Conservation (phyloP, 2,113 vertebrate species). For the Stigmatopora argus region DNA sequence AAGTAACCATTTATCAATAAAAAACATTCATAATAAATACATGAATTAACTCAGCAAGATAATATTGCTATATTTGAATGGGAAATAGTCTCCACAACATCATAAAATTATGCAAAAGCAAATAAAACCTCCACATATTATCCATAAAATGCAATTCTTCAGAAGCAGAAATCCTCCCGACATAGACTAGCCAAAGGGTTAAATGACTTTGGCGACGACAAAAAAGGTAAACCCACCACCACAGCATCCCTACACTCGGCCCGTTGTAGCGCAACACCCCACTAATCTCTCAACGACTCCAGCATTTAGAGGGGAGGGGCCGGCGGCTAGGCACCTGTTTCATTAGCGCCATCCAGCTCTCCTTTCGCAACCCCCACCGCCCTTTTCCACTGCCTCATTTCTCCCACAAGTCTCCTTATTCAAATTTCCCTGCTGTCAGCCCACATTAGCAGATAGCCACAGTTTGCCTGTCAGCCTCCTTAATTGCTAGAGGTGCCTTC, state of each 20-base stretch:
- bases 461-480: conserved; percentile 72
- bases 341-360: conserved; percentile 68
- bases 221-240: background rate
- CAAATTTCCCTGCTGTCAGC: conserved; percentile 76
- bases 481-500: conserved; percentile 75
- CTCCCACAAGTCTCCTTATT: conserved; percentile 72
- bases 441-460: conserved; percentile 67
- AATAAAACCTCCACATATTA: too few species aligned
- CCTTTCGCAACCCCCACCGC: conserved; percentile 24
- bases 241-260: conserved; percentile 10
- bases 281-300: conserved; percentile 65
- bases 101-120: too few species aligned
- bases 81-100: too few species aligned
- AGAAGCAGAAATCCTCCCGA: too few species aligned
- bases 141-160: too few species aligned
- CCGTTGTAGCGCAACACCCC: conserved; percentile 40
- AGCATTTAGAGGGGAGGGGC: conserved; percentile 45
- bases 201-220: conserved; percentile 11
- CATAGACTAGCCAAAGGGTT: too few species aligned
- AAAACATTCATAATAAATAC: too few species aligned
- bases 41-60: too few species aligned
- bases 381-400: conserved; percentile 24
- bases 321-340: conserved; percentile 70
- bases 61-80: too few species aligned
- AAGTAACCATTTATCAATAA: too few species aligned